Percentiles rank a stretch among this genome's conserved stretches.
These are phyloP conservation scores for Embidobia sp. DNA, from an alignment of 2,888 invertebrate genomes.

Conservation along the genomic window DNA sequence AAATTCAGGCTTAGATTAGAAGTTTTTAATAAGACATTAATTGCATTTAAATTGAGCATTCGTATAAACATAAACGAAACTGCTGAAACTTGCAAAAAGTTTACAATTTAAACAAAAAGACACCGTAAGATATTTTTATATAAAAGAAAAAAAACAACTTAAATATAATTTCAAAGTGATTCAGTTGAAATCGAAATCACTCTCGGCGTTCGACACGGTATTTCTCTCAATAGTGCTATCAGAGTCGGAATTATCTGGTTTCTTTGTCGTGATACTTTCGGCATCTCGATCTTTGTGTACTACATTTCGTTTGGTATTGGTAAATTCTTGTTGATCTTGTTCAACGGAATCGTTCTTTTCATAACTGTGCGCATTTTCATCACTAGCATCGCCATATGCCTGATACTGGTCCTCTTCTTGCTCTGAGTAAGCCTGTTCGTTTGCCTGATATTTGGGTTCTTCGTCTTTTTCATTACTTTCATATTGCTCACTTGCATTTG, in stretches of 20 bases:
- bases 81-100: no score
- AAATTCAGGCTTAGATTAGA: no score
- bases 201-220: conserved; percentile 76
- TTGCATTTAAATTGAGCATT: no score
- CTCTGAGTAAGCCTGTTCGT: conserved; percentile 53
- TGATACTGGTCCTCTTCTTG: conserved; percentile 47
- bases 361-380: conserved; percentile 43
- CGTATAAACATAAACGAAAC: no score
- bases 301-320: conserved; percentile 6
- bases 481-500: conserved; percentile 54
- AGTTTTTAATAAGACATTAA: no score
- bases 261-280: conserved; percentile 68
- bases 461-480: conserved; percentile 52
- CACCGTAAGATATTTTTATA: no score
- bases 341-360: conserved; percentile 50
- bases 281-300: conserved; percentile 13
- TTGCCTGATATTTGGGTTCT: conserved; percentile 62
- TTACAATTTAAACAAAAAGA: no score
- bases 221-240: conserved; percentile 78
- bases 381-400: conserved; percentile 4
- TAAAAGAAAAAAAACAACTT: no score
- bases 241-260: conserved; percentile 77
- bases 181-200: conserved; percentile 79
- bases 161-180: no score
- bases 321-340: conserved; percentile 64